Percentiles rank a stretch among this genome's conserved stretches.
Conservation (phyloP, 2,113 vertebrate genomes). For the Monarcha castaneiventris region DNA sequence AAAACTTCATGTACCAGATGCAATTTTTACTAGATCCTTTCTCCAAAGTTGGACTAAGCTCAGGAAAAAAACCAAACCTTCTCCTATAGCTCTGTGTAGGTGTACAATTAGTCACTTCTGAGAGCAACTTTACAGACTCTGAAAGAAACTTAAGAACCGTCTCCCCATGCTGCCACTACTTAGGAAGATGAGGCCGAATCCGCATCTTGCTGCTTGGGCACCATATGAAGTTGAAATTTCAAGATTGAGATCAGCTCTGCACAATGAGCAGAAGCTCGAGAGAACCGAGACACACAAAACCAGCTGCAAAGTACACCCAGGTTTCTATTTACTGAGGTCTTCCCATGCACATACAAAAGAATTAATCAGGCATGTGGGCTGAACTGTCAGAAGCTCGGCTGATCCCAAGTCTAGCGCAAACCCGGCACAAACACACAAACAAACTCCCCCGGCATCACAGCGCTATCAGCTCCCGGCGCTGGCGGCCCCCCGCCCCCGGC, state of each 20-base stretch:
- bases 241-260: background rate
- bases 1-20: background rate
- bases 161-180: background rate
- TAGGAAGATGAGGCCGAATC: background rate
- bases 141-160: background rate
- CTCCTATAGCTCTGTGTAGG: background rate
- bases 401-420: background rate
- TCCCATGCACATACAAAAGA: background rate
- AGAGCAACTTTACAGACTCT: background rate
- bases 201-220: background rate
- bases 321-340: background rate
- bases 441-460: background rate
- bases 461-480: background rate
- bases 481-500: background rate
- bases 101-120: background rate
- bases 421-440: fast-evolving
- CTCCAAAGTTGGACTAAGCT: background rate
- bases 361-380: background rate
- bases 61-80: background rate
- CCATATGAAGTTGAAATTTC: background rate
- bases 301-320: background rate
- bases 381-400: background rate
- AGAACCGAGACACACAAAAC: background rate
- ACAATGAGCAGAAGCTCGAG: background rate
- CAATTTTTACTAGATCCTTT: background rate